Evolutionary conservation across 2,113 vertebrate genomes (phyloP).

Genomic region (Phrynosoma blainvillii): DNA sequence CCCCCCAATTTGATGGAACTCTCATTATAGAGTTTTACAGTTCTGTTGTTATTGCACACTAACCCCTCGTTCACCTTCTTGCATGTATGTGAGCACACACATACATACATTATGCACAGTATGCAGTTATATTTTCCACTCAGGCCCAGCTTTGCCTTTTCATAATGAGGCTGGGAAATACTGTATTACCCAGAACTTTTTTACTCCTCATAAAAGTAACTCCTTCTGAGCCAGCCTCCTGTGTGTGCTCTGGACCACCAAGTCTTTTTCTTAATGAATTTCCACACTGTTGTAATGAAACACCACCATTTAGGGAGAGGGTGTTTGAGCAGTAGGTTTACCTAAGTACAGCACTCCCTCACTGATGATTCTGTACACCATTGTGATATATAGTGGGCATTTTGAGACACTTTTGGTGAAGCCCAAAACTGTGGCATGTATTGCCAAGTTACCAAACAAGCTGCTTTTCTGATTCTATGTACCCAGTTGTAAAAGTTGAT

Average conservation of each 20-base stretch:
- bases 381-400: constrained; percentile 35
- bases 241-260: constrained; percentile 57
- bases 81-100: not conserved
- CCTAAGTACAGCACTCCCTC: constrained; percentile 29
- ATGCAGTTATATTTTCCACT: constrained; percentile 67
- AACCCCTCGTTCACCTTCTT: constrained; percentile 39
- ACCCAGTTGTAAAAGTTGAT: not conserved
- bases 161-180: constrained; percentile 64
- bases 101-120: constrained; percentile 16
- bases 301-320: not conserved
- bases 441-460: constrained; percentile 33
- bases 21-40: constrained; percentile 56
- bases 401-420: constrained; percentile 26
- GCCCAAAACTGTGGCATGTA: not conserved
- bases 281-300: constrained; percentile 63
- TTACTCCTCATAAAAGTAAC: constrained; percentile 68
- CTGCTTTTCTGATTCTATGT: constrained; percentile 15
- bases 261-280: constrained; percentile 67
- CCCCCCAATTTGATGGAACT: constrained; percentile 26
- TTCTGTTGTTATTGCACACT: constrained; percentile 42
- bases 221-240: constrained; percentile 63
- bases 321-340: constrained; percentile 8
- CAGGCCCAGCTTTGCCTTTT: constrained; percentile 48
- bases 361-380: constrained; percentile 26
- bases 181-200: constrained; percentile 65